A percentile compares a stretch with the other conserved stretches of the same genome.
Evolutionary conservation across 2,888 invertebrate species (phyloP).

Genomic region (Torymus aiolomorphi): DNA sequence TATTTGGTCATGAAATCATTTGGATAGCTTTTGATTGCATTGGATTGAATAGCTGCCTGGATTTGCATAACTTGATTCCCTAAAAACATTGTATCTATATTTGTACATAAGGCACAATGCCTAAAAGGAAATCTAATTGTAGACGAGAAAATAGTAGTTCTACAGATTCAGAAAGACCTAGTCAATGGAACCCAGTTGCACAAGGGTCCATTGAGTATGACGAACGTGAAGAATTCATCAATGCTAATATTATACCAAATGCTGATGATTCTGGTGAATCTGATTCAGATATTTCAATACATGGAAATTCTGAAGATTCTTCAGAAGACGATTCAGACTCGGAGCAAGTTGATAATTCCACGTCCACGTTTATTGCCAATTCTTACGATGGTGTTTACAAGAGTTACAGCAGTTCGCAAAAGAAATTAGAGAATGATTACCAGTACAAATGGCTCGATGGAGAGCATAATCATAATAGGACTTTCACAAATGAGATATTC

Average conservation of each 20-base stretch:
- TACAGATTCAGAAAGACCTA: slow-evolving; percentile 24
- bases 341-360: slow-evolving; percentile 10
- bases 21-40: slow-evolving; percentile 31
- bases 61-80: slow-evolving; percentile 33
- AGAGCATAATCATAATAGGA: too few relatives aligned
- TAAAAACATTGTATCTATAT: slow-evolving; percentile 38
- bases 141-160: slow-evolving; percentile 19
- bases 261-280: slow-evolving; percentile 30
- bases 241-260: slow-evolving; percentile 32
- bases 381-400: too few relatives aligned
- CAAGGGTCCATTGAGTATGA: too few relatives aligned
- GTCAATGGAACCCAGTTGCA: slow-evolving; percentile 19
- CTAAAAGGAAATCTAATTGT: slow-evolving; percentile 32
- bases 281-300: slow-evolving; percentile 31
- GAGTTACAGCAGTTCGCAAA: too few relatives aligned
- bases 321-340: slow-evolving; percentile 30
- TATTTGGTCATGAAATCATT: slow-evolving; percentile 35
- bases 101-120: slow-evolving; percentile 33
- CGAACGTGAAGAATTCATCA: slow-evolving; percentile 34
- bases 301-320: slow-evolving; percentile 26
- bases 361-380: too few relatives aligned
- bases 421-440: too few relatives aligned
- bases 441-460: too few relatives aligned
- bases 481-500: too few relatives aligned
- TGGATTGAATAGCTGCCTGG: slow-evolving; percentile 23